Evolutionary conservation across 2,797 vertebrate species (phyloP), one percentile per base, ranked within the genome.

Genomic region (Oreochromis mossambicus): DNA sequence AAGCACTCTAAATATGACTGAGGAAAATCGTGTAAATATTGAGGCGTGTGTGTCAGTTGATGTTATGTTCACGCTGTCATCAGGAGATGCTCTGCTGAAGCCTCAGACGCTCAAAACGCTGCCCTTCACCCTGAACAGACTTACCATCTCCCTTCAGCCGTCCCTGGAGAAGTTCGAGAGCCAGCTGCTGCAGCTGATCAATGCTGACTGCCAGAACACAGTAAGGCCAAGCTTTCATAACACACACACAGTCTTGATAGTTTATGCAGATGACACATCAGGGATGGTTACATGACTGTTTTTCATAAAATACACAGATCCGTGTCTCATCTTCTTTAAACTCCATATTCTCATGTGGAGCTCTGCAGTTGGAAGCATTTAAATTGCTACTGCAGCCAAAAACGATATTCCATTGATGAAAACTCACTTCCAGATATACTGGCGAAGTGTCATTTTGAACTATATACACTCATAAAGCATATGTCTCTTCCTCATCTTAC

Each of bases 131-230:
- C 90, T 99, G 94, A 97, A 97, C 24, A 92, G 91, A 75, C 91
- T 99, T 81, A 96, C 95, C 38, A 80, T 99, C 91, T 92, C 83
- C 34, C 94, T 99, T 12, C 96, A 96, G 82, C 98, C 98, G 0
- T 97, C 97, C 8, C 70, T 99, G 55, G 97, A 98, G 95, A 97
- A 92, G 52, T 99, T 99, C 6, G 98, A 99, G 94, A 97, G 96
- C 56, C 97, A 97, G 21, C 96, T 99, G 77, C 94, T 98, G 93
- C 95, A 96, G 50, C 95, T 96, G 6, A 94, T 99, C 56, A 95
- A 94, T 90, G 92, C 86, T 0, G 98, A 99, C 90, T 95, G 95
- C 89, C 94, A 96, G 17, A 96, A 95, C 81, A 97, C 97, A 96
- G 98, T 99, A 95, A 94, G 95, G n/a, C 78, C 26, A 38, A 24